Evolutionary conservation across 2,797 vertebrate genomes (phyloP), one percentile per base, ranked within the genome.

Genomic region (Macropus fuliginosus): DNA sequence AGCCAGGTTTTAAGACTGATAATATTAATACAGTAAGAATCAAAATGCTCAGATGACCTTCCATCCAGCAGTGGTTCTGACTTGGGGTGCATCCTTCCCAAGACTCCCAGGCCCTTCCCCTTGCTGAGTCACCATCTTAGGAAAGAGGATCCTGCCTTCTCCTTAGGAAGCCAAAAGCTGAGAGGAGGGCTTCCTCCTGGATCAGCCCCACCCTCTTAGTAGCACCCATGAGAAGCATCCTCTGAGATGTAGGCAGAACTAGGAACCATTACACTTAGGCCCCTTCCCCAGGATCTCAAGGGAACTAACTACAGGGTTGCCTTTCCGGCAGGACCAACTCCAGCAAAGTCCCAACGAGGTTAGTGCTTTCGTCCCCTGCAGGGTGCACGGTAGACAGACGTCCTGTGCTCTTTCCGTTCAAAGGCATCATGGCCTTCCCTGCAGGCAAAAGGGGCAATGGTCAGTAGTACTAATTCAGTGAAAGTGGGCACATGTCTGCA

Each of bases 371-470:
- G 91, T 93, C 97, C 98, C 99, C 98, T 98, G 97, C 97, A 98
- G 29, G 99, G 99, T 50, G 98, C 98, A 31, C 95, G 98, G 98
- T 99, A 99, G 97, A 97, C 98, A 56, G 98, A 98, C 50, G 99
- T 99, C 96, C 96, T 99, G 97, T 99, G 99, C 95, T 99, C 99
- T 98, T 99, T 99, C 98, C 99, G 98, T 95, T 99, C 99, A 98
- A 99, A 99, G 98, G 99, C 99, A 98, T 99, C 99, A 95, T 99
- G 99, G 97, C 99, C 99, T 98, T 99, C 99, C 98, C 99, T 99
- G 98, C 91, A 55, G 94, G 95, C 46, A 92, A 97, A 57, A 95
- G 11, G 54, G n/a, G 40, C 55, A 90, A 14, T 34, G 52, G 87
- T 52, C 29, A 90, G 89, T 0, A 90, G 55, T 3, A 4, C 34